Base-by-base conservation (phyloP, 1,140 invertebrate species). In the Chironomus tepperi region DNA sequence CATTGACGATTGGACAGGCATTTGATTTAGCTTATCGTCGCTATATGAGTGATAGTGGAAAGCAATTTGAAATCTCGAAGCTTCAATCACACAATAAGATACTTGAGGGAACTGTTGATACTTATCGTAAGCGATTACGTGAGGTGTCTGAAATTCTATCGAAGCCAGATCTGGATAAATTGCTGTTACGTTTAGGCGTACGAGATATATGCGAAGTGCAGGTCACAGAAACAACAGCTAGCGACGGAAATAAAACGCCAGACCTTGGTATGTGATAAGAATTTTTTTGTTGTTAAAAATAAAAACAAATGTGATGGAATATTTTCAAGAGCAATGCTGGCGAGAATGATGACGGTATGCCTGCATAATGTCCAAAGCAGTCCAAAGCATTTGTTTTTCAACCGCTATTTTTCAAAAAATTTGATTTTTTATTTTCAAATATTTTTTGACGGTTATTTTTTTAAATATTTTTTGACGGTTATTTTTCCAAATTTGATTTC, bases 1-100 rank as follows among this genome's bases (percentile, higher is more conserved):
- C 96, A 9, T 84, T 98, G 75, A 98, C 96, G 10, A 97, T 98
- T 78, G 96, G 96, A 3, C 96, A 98, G 82, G 96, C 96, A 0
- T 98, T 98, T 84, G 96, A 98, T 84, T 86, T 98, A 77, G 96
- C 96, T n/a, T 98, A 98, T 83, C 84, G 83, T 77, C 81, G 83
- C 74, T 84, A 83, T 77, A 76, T 84, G 74, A 83, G 81, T 76
- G 83, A 84, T 77, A 84, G 83, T 75, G 81, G 82, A 47, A 84
- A 84, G 78, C 85, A 85, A 76, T 85, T 85, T 12, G 86, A 86
- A 77, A 80, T 86, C 76, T 83, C 82, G 75, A 87, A 87, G 77
- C 80, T 85, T 24, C 83, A 84, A 72, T 79, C 85, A 73, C 85
- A 86, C 75, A 86, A 86, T 74, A 84, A 84, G 76, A 83, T 83